Evolutionary conservation across 2,113 vertebrate species (phyloP), one percentile per base, ranked within the genome.

Genomic region (Daphoenositta chrysoptera): DNA sequence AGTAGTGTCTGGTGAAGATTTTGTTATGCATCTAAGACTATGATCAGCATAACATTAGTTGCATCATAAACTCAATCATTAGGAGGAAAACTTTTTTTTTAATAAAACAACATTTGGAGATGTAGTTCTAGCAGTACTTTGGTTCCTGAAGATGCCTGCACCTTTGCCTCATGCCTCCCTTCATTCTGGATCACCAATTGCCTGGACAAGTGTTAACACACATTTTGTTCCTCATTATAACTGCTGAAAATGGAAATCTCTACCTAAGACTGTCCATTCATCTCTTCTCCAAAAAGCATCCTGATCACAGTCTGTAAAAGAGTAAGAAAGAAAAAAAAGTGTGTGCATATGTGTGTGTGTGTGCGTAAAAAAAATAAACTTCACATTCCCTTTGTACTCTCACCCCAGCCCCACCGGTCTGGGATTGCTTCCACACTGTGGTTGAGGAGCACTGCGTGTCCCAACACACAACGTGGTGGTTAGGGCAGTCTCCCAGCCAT

Each of bases 261-360:
- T 85, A 57, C n/a, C 39, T 22, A 57, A 63, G 21, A 51, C 30
- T 42, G 30, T 12, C 24, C 40, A n/a, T 35, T 76, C 31, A 53
- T 7, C 30, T 42, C 19, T 68, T 27, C n/a, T 72, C 21, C 37
- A 72, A 63, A 84, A 63, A 68, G 3, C 11, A 81, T 11, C 19
- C 21, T 20, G 48, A 17, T 30, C 37, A 37, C 7, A 1, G n/a
- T 22, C 18, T 37, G 9, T 18, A 53, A 54, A 48, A 75, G 10
- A 39, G 2, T 30, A 47, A 5, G 0, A 20, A 1, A 3, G 8
- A 21, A 22, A 17, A 6, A 11, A 15, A 10, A 11, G 12, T 3
- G 35, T 13, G 10, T 24, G n/a, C 28, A 23, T 18, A 20, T 28
- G 24, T 11, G 27, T 70, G 8, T 17, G 24, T 12, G 35, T 70